Evolutionary conservation across 2,888 invertebrate species (phyloP), one percentile per base, ranked within the genome.

Genomic region (Aproaerema taeniolella): DNA sequence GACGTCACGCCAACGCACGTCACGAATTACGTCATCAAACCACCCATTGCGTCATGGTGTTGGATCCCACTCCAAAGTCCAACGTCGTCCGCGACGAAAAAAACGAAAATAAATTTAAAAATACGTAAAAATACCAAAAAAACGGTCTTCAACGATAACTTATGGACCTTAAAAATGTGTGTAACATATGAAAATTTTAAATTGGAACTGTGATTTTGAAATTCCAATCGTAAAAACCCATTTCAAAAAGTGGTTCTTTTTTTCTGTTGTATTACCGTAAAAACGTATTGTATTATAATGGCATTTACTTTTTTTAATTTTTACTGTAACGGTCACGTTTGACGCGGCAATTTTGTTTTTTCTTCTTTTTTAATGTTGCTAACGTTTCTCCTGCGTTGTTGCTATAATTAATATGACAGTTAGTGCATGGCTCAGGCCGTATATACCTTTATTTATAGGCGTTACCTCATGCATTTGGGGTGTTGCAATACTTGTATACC

Each of bases 391-490:
- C 63, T 67, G 70, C 70, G 60, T 74, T 77, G 75, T n/a, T n/a
- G n/a, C n/a, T n/a, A n/a, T n/a, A n/a, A n/a, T 47, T 31, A 11
- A 34, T 17, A 60, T 58, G 70, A 69, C 71, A 90, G 90, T 89
- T 88, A 87, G 89, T 56, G 66, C 59, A 44, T 85, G 89, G 82
- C 86, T 89, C 77, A 85, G 87, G 71, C 88, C 88, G 65, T 89
- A 90, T 63, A 78, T 94, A 88, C 94, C 95, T 66, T 88, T 95
- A 81, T 92, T 94, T 90, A 91, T 95, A 88, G 95, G 95, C 81
- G 91, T 95, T 77, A 94, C 95, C 72, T 94, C 94, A 75, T 95
- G 95, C 89, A 89, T 95, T 82, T 95, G 95, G 94, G 95, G 95
- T 76, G 80, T 87, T 30, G 85, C 85, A n/a, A 74, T 87, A 42